Conservation (phyloP, 2,888 invertebrate species). For the Malthinus flaveolus region DNA sequence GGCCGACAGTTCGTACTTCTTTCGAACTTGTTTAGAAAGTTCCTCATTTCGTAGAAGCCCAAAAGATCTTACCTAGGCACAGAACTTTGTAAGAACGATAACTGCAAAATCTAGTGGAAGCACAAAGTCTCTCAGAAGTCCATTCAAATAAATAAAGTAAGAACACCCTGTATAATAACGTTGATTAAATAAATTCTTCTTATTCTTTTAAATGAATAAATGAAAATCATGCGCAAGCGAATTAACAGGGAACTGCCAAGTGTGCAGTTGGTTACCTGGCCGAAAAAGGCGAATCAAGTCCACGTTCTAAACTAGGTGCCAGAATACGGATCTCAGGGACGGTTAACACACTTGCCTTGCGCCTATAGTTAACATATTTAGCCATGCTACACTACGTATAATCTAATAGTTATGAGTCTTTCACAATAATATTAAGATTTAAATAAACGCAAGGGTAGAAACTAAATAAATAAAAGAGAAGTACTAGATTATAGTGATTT, state of each 20-base stretch:
- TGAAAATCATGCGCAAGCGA: background rate
- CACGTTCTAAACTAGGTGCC: slow-evolving; percentile 80
- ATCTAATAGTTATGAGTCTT: slow-evolving; percentile 1
- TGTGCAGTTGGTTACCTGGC: slow-evolving; percentile 42
- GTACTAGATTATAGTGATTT: too few relatives aligned
- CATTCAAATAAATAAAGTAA: too few relatives aligned
- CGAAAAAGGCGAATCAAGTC: slow-evolving; percentile 64
- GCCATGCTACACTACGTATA: slow-evolving; percentile 30
- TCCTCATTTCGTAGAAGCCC: too few relatives aligned
- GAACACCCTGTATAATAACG: too few relatives aligned
- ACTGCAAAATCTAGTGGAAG: background rate
- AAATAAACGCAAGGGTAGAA: background rate
- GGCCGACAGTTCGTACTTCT: too few relatives aligned
- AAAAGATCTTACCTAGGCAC: too few relatives aligned
- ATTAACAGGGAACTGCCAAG: background rate
- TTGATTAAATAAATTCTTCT: background rate
- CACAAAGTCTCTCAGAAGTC: background rate
- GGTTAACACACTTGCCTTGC: slow-evolving; percentile 74
- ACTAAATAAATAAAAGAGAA: background rate
- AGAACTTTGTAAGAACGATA: too few relatives aligned
- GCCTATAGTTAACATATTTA: slow-evolving; percentile 58
- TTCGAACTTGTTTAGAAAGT: too few relatives aligned
- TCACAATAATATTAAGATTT: too few relatives aligned
- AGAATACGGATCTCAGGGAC: slow-evolving; percentile 81
- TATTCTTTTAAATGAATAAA: background rate